Evolutionary conservation across 2,888 invertebrate species (phyloP).

Genomic region (Coecobrya sp.): DNA sequence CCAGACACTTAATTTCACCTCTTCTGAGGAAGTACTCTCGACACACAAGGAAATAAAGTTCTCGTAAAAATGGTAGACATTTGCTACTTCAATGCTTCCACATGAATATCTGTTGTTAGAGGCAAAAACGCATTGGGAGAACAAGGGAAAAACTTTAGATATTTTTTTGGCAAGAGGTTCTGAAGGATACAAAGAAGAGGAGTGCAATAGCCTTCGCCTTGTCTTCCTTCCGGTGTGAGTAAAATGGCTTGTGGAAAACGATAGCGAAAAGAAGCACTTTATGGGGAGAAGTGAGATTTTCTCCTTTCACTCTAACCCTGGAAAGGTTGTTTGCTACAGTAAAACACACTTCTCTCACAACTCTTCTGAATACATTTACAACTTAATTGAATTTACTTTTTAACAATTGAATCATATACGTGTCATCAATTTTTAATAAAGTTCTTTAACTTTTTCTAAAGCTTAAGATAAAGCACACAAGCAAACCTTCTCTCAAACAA

Average conservation of each 20-base stretch:
- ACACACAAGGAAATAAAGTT: background rate
- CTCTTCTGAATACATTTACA: background rate
- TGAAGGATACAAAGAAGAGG: slow-evolving; percentile 2
- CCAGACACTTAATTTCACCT: slow-evolving; percentile 57
- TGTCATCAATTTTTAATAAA: slow-evolving; percentile 36
- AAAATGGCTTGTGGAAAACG: background rate
- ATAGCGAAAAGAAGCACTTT: background rate
- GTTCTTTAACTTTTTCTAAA: slow-evolving; percentile 11
- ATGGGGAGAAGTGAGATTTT: slow-evolving; percentile 67
- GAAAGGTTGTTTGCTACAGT: background rate
- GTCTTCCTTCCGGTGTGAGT: slow-evolving; percentile 69
- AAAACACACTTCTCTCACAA: background rate
- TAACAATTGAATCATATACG: background rate
- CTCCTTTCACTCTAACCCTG: background rate
- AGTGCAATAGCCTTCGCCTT: slow-evolving; percentile 63
- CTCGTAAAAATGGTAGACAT: slow-evolving; percentile 6
- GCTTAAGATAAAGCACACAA: slow-evolving; percentile 1
- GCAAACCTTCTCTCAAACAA: background rate
- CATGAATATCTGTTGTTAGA: background rate
- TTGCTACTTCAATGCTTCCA: slow-evolving; percentile 3
- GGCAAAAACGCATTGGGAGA: background rate
- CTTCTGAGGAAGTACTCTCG: slow-evolving; percentile 42
- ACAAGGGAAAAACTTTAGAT: background rate
- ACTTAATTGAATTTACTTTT: slow-evolving; percentile 12
- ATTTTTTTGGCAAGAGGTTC: slow-evolving; percentile 31